Percentiles rank a stretch among this genome's conserved stretches.
phyloP scores from a whole-genome alignment of 2,888 invertebrate genomes.

The Choreutis nemorana region DNA sequence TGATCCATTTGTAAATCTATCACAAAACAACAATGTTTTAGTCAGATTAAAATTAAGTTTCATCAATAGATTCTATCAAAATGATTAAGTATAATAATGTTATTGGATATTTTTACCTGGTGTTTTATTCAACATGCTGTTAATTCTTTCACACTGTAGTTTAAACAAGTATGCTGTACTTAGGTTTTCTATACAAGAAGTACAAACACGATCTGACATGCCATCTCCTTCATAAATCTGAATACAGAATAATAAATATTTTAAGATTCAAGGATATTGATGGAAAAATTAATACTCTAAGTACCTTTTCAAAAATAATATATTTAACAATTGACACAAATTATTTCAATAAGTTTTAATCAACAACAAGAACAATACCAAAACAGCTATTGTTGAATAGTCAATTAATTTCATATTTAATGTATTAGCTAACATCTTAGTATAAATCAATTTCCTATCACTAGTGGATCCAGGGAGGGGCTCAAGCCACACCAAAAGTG shows the following conservation, averaged over 20 bases:
- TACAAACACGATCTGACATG: slow-evolving; percentile 48
- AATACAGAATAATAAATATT: too few relatives aligned
- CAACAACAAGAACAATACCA: too few relatives aligned
- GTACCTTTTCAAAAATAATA: too few relatives aligned
- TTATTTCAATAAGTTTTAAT: too few relatives aligned
- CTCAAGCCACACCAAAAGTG: too few relatives aligned
- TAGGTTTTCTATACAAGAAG: slow-evolving; percentile 51
- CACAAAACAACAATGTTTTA: slow-evolving; percentile 6
- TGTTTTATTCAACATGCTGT: slow-evolving; percentile 32
- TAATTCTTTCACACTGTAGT: slow-evolving; percentile 51
- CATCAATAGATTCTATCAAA: slow-evolving; percentile 1
- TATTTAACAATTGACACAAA: too few relatives aligned
- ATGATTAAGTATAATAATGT: too few relatives aligned
- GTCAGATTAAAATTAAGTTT: slow-evolving; percentile 2
- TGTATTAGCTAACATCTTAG: not conserved
- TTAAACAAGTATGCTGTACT: slow-evolving; percentile 57
- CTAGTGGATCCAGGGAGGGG: too few relatives aligned
- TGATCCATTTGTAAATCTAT: slow-evolving; percentile 37
- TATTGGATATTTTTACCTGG: slow-evolving; percentile 29
- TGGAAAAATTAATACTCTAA: too few relatives aligned
- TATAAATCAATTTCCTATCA: slow-evolving; percentile 3
- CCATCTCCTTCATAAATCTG: slow-evolving; percentile 56
- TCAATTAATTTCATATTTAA: slow-evolving; percentile 1
- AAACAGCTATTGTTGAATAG: too few relatives aligned
- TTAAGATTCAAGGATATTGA: too few relatives aligned